phyloP scores from a whole-genome alignment of 2,888 invertebrate species.

The Harmothoe impar region DNA sequence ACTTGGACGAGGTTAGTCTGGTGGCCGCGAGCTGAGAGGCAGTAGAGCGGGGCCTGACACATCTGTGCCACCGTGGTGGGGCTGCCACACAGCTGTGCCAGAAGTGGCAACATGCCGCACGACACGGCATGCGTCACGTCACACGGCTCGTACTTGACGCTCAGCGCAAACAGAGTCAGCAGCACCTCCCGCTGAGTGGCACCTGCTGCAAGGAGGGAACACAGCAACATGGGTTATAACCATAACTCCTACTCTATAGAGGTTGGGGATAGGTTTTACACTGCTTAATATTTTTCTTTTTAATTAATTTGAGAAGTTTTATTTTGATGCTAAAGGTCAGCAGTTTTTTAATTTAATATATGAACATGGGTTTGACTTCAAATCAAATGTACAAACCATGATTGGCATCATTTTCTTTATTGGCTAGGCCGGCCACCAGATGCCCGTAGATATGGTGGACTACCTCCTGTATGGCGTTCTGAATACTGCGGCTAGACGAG shows the following conservation, averaged over 20 bases:
- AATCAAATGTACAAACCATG: too few species aligned
- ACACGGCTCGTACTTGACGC: constrained; percentile 85
- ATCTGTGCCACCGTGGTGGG: constrained; percentile 77
- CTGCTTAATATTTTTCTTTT: too few species aligned
- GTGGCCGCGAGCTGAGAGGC: constrained; percentile 74
- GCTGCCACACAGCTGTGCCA: constrained; percentile 83
- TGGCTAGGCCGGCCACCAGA: constrained; percentile 84
- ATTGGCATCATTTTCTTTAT: background rate
- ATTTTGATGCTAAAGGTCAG: too few species aligned
- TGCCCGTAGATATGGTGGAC: constrained; percentile 86
- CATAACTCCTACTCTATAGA: too few species aligned
- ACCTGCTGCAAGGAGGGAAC: constrained; percentile 70
- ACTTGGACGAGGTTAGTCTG: constrained; percentile 79
- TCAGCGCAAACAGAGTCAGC: constrained; percentile 86
- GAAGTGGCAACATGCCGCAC: constrained; percentile 85
- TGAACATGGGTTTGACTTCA: too few species aligned
- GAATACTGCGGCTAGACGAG: constrained; percentile 84
- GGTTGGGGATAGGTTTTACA: too few species aligned
- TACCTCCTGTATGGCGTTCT: constrained; percentile 85
- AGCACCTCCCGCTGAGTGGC: constrained; percentile 84
- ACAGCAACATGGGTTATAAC: too few species aligned
- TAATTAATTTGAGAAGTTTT: too few species aligned
- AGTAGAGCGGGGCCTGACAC: constrained; percentile 67
- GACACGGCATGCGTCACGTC: constrained; percentile 86
- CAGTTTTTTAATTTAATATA: too few species aligned